Evolutionary conservation across 2,888 invertebrate genomes (phyloP).

Genomic region (Ashinkailepas kermadecensis): DNA sequence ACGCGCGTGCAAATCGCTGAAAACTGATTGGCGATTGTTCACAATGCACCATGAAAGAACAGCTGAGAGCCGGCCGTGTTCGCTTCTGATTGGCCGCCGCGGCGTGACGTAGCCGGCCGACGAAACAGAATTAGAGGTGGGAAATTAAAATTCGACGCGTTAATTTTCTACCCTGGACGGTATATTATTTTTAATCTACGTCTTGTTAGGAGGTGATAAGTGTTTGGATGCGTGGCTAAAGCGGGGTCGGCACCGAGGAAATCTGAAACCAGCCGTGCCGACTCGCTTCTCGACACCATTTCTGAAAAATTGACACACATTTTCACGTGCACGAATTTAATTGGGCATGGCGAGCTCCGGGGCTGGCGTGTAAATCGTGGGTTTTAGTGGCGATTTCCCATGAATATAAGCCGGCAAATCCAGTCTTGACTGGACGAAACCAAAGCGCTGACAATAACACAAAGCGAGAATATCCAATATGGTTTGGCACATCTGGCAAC

Average conservation of each 20-base stretch:
- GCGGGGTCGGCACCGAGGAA: conserved; percentile 5
- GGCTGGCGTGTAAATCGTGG: background rate
- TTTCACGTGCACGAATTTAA: conserved; percentile 6
- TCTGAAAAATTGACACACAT: conserved; percentile 19
- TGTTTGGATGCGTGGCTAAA: background rate
- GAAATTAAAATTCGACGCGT: conserved; percentile 21
- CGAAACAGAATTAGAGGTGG: conserved; percentile 17
- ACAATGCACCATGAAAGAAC: conserved; percentile 13
- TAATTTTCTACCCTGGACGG: conserved; percentile 19
- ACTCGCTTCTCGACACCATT: background rate
- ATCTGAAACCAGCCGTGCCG: conserved; percentile 3
- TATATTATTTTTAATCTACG: conserved; percentile 20
- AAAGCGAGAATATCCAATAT: no score
- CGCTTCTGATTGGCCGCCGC: background rate
- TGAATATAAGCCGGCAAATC: background rate
- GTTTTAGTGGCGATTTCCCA: background rate
- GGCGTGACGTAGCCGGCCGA: conserved; percentile 10
- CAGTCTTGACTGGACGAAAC: background rate
- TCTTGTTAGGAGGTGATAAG: conserved; percentile 20
- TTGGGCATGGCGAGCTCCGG: background rate
- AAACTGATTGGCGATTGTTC: conserved; percentile 21
- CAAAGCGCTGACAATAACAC: background rate
- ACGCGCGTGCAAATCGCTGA: conserved; percentile 19
- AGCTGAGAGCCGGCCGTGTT: background rate
- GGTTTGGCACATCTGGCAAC: no score